Base-by-base conservation (phyloP, 2,113 vertebrate genomes). In the Crotalus tigris region DNA sequence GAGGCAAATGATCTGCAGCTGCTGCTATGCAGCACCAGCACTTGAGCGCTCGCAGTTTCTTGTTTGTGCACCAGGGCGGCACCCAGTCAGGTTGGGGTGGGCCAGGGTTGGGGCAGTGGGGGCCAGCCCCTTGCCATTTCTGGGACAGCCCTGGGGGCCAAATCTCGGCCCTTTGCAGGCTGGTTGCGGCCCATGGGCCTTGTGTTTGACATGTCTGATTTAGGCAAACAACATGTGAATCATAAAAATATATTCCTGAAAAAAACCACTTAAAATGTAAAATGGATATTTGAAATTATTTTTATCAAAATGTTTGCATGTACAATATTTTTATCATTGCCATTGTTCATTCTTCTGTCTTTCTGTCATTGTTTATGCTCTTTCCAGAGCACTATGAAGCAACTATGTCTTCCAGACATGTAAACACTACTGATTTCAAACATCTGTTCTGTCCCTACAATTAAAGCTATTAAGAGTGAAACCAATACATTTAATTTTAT, bases 401-500 rank as follows among this genome's bases (percentile, higher is more conserved):
- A 97, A 97, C 96, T 97, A 97, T 97, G 96, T 95, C 96, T 96
- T 92, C 93, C 95, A 95, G 96, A 95, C 96, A 96, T 96, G 95
- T 97, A 96, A 97, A 97, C 97, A 97, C 57, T 49, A 90, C 95
- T 97, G 97, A 97, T 97, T 96, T 96, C 96, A 97, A 97, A 97
- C 97, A 97, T 96, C 97, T 97, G 97, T 95, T 96, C 95, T 96
- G 92, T 93, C 94, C 95, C 94, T 95, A 93, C 92, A 96, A 94
- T 96, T 96, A 96, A 94, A 96, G 94, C 92, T 93, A 95, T 33
- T 93, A 88, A 96, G 94, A 94, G 91, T 92, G 92, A 95, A 91
- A 97, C 94, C 94, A 94, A 69, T 94, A 93, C 92, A 95, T 92
- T 44, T 49, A 89, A 93, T 96, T 96, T 96, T 69, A 96, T 94